Percentiles rank a stretch among this genome's conserved stretches.
Evolutionary conservation across 2,797 vertebrate genomes (phyloP).

Genomic region (Podargus strigoides): DNA sequence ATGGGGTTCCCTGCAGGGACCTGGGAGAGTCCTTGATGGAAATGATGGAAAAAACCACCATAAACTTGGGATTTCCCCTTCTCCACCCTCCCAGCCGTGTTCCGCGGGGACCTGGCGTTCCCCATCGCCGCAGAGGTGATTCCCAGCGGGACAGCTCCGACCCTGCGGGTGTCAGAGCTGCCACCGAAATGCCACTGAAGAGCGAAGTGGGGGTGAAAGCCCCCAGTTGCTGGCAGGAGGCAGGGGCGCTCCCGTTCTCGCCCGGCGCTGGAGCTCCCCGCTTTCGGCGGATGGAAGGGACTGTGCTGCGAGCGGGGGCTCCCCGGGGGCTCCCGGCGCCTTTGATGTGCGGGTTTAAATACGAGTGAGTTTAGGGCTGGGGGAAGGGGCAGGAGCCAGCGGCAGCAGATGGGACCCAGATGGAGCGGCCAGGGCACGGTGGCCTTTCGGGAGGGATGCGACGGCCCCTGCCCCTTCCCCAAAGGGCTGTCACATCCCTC

Average conservation of each 20-base stretch:
- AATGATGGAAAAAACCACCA: too few species aligned
- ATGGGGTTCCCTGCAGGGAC: too few species aligned
- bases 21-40: too few species aligned
- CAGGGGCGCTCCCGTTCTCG: not conserved
- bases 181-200: not conserved
- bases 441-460: slow-evolving; percentile 17
- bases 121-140: too few species aligned
- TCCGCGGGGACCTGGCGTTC: too few species aligned
- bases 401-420: slow-evolving; percentile 67
- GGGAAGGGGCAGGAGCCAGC: slow-evolving; percentile 15
- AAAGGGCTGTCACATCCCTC: not conserved
- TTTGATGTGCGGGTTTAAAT: slow-evolving; percentile 68
- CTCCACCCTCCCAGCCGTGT: too few species aligned
- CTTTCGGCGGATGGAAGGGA: slow-evolving; percentile 30
- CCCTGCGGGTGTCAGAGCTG: not conserved
- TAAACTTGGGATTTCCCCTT: too few species aligned
- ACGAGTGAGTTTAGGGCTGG: slow-evolving; percentile 35
- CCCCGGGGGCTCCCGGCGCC: slow-evolving; percentile 5
- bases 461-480: not conserved
- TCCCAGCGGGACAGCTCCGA: fast-evolving
- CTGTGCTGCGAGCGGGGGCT: not conserved
- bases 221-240: not conserved
- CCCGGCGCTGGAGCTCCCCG: not conserved
- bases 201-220: not conserved
- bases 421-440: not conserved